Conservation (phyloP, 2,113 vertebrate species). For the Lonchura striata region DNA sequence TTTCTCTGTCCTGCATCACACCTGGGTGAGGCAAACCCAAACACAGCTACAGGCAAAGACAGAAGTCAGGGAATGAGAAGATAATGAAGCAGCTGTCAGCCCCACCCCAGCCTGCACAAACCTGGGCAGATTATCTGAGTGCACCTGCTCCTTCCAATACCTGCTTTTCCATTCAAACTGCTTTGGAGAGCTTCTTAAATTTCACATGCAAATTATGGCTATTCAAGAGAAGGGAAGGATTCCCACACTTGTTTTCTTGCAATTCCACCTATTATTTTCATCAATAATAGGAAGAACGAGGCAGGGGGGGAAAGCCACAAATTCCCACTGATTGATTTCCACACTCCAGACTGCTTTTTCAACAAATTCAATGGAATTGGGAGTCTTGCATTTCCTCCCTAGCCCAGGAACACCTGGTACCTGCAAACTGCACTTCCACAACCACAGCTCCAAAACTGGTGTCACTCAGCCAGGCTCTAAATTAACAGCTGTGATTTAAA, state of each 20-base stretch:
- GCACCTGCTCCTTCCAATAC: not conserved
- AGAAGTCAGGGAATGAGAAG: not conserved
- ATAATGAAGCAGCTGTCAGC: not conserved
- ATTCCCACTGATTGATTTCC: not conserved
- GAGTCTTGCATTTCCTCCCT: not conserved
- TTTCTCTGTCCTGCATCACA: not conserved
- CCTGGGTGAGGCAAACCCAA: not conserved
- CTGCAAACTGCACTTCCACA: not conserved
- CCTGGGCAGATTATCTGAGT: not conserved
- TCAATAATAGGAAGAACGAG: not conserved
- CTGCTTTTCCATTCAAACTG: not conserved
- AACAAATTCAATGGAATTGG: not conserved
- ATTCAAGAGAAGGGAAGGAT: not conserved
- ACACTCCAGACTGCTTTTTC: not conserved
- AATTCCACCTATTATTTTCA: not conserved
- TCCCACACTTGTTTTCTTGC: not conserved
- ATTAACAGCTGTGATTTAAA: not conserved
- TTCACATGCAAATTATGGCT: not conserved
- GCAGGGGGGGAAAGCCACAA: fast-evolving
- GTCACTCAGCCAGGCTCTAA: not conserved
- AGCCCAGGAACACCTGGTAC: not conserved
- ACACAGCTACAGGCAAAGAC: not conserved
- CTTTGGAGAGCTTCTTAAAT: not conserved
- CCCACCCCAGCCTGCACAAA: not conserved
- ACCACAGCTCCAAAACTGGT: fast-evolving